Evolutionary conservation across 2,113 vertebrate genomes (phyloP), one percentile per base, ranked within the genome.

Genomic region (Xiphias gladius): DNA sequence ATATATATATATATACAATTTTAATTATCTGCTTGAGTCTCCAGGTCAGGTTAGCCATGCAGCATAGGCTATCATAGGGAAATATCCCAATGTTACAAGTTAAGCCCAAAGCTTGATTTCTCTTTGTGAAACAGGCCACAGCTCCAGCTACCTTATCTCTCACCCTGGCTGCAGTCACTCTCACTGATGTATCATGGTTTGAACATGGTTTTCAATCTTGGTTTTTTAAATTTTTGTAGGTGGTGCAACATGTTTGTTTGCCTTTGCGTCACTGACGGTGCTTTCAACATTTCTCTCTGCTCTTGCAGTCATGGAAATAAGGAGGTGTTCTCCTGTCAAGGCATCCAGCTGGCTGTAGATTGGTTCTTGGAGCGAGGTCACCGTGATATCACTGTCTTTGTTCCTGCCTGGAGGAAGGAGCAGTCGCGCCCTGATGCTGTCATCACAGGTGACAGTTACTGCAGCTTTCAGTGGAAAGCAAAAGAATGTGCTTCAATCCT

Each of bases 241-340:
- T 14, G 41, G 11, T 11, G 41, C 41, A 43, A 9, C 10, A 11
- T 3, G 17, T 59, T 78, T 52, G 32, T 84, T 55, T 62, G 20
- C 32, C 10, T 74, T 78, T 52, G 13, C 62, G 54, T 54, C 35
- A 37, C 52, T 67, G 43, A 65, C 16, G 61, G 8, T 20, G 7
- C 3, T 17, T 12, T 52, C 26, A 16, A 74, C n/a, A 7, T 28
- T 19, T 67, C 20, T 30, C 35, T 83, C 41, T 83, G 4, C 30
- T 73, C n/a, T 71, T 96, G 86, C 94, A 99, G 98, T 95, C 98
- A 99, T 1, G 98, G 98, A 88, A 99, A 99, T 93, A 99, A 99
- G 94, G 98, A 99, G 94, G 97, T 98, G 4, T 99, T 99, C 94
- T 99, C 98, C 83, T 99, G 98, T 92, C 97, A 98, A 91, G 98